Evolutionary conservation across 2,888 invertebrate genomes (phyloP).

Genomic region (Leptogaster cylindrica): DNA sequence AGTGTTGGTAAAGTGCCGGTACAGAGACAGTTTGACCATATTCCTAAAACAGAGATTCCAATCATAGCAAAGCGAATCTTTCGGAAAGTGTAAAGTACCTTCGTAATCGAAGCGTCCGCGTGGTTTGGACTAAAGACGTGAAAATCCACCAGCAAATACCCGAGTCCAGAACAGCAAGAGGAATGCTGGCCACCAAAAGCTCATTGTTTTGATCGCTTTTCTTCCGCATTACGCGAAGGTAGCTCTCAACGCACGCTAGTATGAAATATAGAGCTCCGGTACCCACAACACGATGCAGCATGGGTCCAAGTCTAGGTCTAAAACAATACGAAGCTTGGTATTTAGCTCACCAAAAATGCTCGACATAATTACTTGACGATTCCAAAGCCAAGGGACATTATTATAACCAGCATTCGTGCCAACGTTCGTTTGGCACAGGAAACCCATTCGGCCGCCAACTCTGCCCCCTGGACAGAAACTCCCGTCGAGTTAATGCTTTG

Average conservation of each 20-base stretch:
- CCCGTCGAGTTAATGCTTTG: constrained; percentile 77
- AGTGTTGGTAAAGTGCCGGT: constrained; percentile 93
- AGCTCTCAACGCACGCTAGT: constrained; percentile 85
- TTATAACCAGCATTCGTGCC: constrained; percentile 91
- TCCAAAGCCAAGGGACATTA: constrained; percentile 93
- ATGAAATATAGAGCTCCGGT: constrained; percentile 84
- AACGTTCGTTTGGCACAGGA: constrained; percentile 90
- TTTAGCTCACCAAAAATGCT: not conserved
- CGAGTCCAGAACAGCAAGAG: constrained; percentile 83
- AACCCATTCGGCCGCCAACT: constrained; percentile 87
- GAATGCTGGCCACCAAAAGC: constrained; percentile 79
- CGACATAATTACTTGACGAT: constrained; percentile 88
- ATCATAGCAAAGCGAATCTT: not conserved
- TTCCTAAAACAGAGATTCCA: constrained; percentile 68
- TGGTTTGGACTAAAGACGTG: constrained; percentile 85
- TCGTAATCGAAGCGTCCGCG: constrained; percentile 83
- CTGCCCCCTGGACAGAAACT: constrained; percentile 70
- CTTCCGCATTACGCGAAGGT: constrained; percentile 74
- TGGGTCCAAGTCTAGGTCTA: constrained; percentile 86
- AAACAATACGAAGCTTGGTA: constrained; percentile 9
- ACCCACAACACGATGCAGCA: constrained; percentile 85
- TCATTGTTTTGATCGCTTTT: constrained; percentile 69
- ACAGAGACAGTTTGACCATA: constrained; percentile 85
- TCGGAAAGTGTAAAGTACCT: too few relatives aligned
- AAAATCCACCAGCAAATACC: constrained; percentile 96